phyloP scores from a whole-genome alignment of 35 echinoderm and acorn worm species.

The Heliocidaris tuberculata region DNA sequence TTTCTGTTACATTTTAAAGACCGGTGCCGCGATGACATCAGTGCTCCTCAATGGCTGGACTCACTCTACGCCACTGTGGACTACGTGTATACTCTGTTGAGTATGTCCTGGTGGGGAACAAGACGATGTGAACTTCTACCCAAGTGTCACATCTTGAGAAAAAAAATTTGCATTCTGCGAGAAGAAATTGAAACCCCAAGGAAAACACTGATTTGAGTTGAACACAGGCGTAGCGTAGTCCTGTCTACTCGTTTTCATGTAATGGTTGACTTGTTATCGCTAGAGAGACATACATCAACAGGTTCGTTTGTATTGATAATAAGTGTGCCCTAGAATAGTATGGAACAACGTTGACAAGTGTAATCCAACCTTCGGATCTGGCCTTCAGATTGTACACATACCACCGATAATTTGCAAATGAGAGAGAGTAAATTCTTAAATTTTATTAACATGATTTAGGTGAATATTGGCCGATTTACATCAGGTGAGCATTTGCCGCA shows the following conservation, averaged over 20 bases:
- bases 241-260: background rate
- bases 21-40: no score
- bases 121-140: background rate
- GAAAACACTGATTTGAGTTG: background rate
- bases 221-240: background rate
- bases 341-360: background rate
- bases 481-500: no score
- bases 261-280: background rate
- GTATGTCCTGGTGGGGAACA: background rate
- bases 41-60: no score
- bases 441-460: no score
- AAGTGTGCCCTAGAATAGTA: background rate
- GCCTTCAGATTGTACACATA: background rate
- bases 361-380: background rate
- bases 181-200: background rate
- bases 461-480: no score
- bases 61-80: background rate
- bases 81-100: background rate
- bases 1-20: no score
- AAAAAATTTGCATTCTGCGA: background rate
- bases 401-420: background rate
- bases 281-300: background rate
- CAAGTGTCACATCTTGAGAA: slow-evolving; percentile 9
- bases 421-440: no score
- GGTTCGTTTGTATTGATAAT: background rate